A percentile compares a stretch with the other conserved stretches of the same genome.
Evolutionary conservation across 2,888 invertebrate genomes (phyloP).

Genomic region (Platycnemis pennipes): DNA sequence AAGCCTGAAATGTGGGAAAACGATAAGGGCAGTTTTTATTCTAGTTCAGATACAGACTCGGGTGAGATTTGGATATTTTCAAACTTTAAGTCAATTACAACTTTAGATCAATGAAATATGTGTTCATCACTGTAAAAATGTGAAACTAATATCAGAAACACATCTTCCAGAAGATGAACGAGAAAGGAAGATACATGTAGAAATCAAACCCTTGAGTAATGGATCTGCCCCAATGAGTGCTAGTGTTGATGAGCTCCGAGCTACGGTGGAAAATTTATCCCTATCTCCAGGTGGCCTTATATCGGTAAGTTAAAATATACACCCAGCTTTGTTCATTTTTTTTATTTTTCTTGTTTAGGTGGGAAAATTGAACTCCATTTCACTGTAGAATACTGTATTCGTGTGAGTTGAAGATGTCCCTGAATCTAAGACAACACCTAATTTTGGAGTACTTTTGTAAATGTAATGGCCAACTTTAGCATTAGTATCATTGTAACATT

Average conservation of each 20-base stretch:
- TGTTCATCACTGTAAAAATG: neutral
- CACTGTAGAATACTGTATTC: too few relatives aligned
- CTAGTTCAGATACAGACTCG: slow-evolving; percentile 92
- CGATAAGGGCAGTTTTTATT: slow-evolving; percentile 92
- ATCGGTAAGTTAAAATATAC: slow-evolving; percentile 78
- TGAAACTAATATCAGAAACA: slow-evolving; percentile 56
- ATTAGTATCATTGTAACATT: too few relatives aligned
- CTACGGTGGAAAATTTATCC: slow-evolving; percentile 95
- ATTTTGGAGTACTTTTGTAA: too few relatives aligned
- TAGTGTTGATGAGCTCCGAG: slow-evolving; percentile 96
- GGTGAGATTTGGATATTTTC: slow-evolving; percentile 81
- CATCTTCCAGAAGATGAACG: slow-evolving; percentile 86
- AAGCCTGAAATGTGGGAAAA: slow-evolving; percentile 87
- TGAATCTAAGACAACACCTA: too few relatives aligned
- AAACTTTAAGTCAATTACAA: too few relatives aligned
- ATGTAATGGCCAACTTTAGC: too few relatives aligned
- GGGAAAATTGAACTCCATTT: too few relatives aligned
- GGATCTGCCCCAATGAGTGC: slow-evolving; percentile 94
- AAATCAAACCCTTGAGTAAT: slow-evolving; percentile 96
- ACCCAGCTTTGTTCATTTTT: neutral
- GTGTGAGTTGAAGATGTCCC: too few relatives aligned
- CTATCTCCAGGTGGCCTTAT: slow-evolving; percentile 87
- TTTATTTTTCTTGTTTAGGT: neutral
- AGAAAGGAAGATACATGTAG: slow-evolving; percentile 94
- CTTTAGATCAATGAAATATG: too few relatives aligned